phyloP scores from a whole-genome alignment of 2,113 vertebrate species.

The Psilopogon haemacephalus region DNA sequence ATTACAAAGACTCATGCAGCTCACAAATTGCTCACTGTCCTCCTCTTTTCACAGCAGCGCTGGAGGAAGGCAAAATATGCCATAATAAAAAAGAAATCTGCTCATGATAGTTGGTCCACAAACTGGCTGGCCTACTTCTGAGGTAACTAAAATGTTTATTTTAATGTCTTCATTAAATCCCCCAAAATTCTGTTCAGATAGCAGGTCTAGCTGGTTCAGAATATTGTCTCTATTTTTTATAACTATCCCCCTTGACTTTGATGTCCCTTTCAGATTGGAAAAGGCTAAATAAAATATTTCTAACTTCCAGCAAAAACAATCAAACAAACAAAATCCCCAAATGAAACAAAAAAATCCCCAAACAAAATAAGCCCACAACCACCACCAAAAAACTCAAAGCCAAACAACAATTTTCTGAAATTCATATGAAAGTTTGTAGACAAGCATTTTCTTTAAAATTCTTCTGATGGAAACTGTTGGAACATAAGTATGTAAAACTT shows the following conservation, averaged over 20 bases:
- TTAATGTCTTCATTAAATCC: background rate
- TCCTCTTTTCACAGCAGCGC: background rate
- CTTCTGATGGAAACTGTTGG: background rate
- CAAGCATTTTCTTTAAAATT: background rate
- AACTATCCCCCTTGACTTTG: background rate
- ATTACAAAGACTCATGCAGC: background rate
- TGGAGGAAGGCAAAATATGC: background rate
- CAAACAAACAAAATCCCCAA: too few species aligned
- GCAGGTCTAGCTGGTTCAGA: background rate
- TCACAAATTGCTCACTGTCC: accelerated
- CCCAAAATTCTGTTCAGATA: background rate
- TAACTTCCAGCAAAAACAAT: background rate
- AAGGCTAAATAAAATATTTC: background rate
- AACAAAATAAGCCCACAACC: too few species aligned
- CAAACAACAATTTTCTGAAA: background rate
- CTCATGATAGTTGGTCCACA: too few species aligned
- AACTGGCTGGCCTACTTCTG: background rate
- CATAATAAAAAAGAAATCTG: background rate
- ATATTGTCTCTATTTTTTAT: background rate
- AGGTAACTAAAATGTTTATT: background rate
- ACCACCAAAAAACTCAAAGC: too few species aligned
- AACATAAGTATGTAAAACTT: background rate
- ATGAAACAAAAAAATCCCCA: too few species aligned
- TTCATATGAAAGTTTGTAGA: background rate
- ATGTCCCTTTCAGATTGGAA: background rate